Conservation (phyloP, 1,140 invertebrate genomes). For the Diorhabda sublineata region DNA sequence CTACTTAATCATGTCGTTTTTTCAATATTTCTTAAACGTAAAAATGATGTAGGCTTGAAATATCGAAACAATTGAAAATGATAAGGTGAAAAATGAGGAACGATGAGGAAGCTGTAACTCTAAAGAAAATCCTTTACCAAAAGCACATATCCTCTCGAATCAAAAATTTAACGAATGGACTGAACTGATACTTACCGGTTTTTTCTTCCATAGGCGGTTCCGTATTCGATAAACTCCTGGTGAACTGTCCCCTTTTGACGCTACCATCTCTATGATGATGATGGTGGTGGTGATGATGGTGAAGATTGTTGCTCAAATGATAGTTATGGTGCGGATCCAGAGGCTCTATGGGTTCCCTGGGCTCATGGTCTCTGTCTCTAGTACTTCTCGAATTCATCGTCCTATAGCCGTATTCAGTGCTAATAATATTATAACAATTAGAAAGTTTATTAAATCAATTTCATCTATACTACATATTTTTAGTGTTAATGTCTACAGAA, state of each 20-base stretch:
- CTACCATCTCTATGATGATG: constrained; percentile 43
- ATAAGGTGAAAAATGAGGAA: no score
- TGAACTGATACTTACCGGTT: constrained; percentile 56
- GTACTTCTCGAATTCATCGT: constrained; percentile 25
- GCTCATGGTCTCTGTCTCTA: constrained; percentile 29
- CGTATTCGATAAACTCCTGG: constrained; percentile 74
- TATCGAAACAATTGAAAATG: no score
- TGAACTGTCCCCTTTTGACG: constrained; percentile 66
- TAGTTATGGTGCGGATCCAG: constrained; percentile 30
- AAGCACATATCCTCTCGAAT: no score
- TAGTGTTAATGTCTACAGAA: neutral
- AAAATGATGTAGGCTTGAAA: no score
- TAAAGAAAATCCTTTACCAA: no score
- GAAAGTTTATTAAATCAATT: constrained; percentile 6
- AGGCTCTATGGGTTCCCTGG: constrained; percentile 30
- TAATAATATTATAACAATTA: constrained; percentile 27
- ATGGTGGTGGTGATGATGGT: constrained; percentile 43
- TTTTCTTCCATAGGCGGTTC: constrained; percentile 79
- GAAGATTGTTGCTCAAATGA: constrained; percentile 28
- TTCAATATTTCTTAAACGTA: no score
- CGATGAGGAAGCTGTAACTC: no score
- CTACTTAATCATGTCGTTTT: no score
- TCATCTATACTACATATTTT: constrained; percentile 20
- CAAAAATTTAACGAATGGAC: no score
- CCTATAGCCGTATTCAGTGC: constrained; percentile 41